Evolutionary conservation across 2,888 invertebrate species (phyloP), one percentile per base, ranked within the genome.

Genomic region (Anthrax anthrax): DNA sequence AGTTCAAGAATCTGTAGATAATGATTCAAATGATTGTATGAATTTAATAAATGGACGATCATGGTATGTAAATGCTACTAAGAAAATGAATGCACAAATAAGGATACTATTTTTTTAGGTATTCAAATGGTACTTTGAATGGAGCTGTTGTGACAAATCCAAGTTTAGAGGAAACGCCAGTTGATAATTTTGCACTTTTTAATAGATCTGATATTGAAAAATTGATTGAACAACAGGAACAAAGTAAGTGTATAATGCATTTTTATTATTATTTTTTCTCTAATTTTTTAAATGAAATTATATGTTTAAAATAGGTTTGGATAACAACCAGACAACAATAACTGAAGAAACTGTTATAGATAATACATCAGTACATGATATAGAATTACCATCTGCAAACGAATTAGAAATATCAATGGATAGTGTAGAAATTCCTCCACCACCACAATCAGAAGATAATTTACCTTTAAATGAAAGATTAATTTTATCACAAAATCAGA

Each of bases 21-120:
- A 51, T 43, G 69, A 68, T 44, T 64, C 68, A 8, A 67, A 63
- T 50, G 63, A 69, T 49, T 61, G 64, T 37, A 58, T 65, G 37
- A 64, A 66, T 42, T 56, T 66, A 17, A 62, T 57, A 27, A 55
- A 40, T 34, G 61, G 9, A 55, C 43, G 57, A 0, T 56, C 60
- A 10, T 64, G 63, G 64, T 62, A 55, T 41, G 19, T 14, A 5
- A 14, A 32, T 34, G 2, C 23, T 6, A 16, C 4, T 34, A 34
- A 13, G 16, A 36, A 37, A 34, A 42, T 32, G 2, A 29, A 18
- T 17, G 10, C 1, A 4, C 1, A 32, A n/a, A n/a, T 10, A 32
- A 18, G 13, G 3, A 16, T 43, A n/a, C 18, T 37, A 10, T 12
- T 37, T 17, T 39, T 17, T 39, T 36, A 47, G 43, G 46, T 47